A percentile compares a stretch with the other conserved stretches of the same genome.
These are phyloP conservation scores for Sinocyclocheilus anshuiensis DNA, from an alignment of 2,113 vertebrate species.

Conservation along the genomic window DNA sequence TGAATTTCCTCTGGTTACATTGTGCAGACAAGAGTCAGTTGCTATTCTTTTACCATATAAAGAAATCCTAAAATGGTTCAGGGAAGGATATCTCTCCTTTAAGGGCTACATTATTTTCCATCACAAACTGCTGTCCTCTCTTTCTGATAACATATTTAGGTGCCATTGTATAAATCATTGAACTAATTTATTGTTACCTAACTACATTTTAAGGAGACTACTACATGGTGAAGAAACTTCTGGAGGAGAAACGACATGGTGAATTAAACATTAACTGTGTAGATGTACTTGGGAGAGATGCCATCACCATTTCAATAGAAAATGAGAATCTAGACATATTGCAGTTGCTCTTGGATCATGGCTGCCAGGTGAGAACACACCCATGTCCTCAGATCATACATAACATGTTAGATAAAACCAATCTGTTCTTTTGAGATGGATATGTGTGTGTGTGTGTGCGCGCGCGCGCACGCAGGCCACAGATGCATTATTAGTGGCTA, in stretches of 20 bases:
- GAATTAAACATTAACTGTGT: constrained; percentile 98
- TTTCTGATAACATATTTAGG: not conserved
- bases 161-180: not conserved
- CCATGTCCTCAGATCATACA: not conserved
- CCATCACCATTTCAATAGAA: constrained; percentile 95
- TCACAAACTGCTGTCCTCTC: constrained; percentile 23
- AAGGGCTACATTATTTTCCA: constrained; percentile 69
- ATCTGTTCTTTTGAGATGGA: constrained; percentile 8
- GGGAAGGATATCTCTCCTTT: constrained; percentile 59
- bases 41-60: constrained; percentile 71
- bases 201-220: constrained; percentile 86
- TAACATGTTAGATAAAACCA: not conserved
- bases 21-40: constrained; percentile 40
- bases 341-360: constrained; percentile 93
- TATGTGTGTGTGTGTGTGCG: constrained; percentile 56
- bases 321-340: constrained; percentile 97
- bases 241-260: constrained; percentile 89
- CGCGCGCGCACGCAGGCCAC: constrained; percentile 79
- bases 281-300: constrained; percentile 94
- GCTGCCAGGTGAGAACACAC: constrained; percentile 86
- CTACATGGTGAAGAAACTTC: constrained; percentile 99
- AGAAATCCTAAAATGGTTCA: constrained; percentile 57
- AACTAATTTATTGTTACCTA: not conserved
- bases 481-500: constrained; percentile 95
- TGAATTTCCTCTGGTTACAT: constrained; percentile 26